Conservation (phyloP, 2,888 invertebrate genomes). For the Calliscelio sp. region DNA sequence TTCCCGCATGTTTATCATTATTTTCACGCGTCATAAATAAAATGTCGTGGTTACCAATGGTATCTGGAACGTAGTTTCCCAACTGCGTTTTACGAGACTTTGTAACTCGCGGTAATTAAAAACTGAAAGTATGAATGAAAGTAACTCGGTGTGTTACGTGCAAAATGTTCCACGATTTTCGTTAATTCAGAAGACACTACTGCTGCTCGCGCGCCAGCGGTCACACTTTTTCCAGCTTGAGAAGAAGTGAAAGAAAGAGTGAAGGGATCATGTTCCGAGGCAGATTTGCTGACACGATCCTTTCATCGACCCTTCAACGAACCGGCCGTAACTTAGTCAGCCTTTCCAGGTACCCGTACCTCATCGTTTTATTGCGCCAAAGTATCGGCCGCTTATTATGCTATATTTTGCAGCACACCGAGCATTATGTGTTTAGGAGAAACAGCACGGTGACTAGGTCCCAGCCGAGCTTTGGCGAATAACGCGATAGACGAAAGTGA, state of each 20-base stretch:
- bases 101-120: constrained; percentile 68
- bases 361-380: constrained; percentile 74
- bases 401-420: constrained; percentile 55
- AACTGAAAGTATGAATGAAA: constrained; percentile 67
- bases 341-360: constrained; percentile 65
- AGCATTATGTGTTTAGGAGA: constrained; percentile 55
- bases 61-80: constrained; percentile 73
- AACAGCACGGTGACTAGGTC: constrained; percentile 57
- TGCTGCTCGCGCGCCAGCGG: too few species aligned
- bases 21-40: constrained; percentile 74
- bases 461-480: constrained; percentile 69
- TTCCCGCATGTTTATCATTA: constrained; percentile 74
- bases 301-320: constrained; percentile 66
- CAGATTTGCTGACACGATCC: constrained; percentile 47
- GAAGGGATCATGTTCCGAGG: constrained; percentile 37
- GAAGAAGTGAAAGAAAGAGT: too few species aligned
- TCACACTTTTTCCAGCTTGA: too few species aligned
- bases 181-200: too few species aligned
- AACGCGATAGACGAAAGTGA: constrained; percentile 85
- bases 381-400: constrained; percentile 67
- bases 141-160: too few species aligned
- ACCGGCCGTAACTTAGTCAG: constrained; percentile 65
- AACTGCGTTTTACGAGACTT: constrained; percentile 67
- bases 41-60: constrained; percentile 70
- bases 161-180: too few species aligned